These are phyloP conservation scores for Nudaria mundana DNA, from an alignment of 2,888 invertebrate genomes.

Conservation along the genomic window DNA sequence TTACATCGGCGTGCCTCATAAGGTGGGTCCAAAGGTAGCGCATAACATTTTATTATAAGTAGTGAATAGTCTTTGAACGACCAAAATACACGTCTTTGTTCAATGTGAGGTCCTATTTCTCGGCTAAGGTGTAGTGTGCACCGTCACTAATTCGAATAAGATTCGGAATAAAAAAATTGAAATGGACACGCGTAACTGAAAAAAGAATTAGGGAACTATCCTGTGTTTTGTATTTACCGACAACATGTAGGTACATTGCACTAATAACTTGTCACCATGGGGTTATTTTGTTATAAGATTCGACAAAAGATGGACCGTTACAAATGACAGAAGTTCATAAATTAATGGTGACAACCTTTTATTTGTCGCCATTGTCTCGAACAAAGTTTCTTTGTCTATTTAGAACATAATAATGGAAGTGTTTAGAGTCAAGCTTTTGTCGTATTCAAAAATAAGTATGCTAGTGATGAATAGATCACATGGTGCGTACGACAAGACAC, in stretches of 20 bases:
- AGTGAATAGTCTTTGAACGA: constrained; percentile 60
- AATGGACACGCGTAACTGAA: constrained; percentile 57
- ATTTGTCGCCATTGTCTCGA: constrained; percentile 68
- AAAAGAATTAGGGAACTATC: constrained; percentile 45
- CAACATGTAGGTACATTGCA: constrained; percentile 57
- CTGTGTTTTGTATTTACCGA: constrained; percentile 39
- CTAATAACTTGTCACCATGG: constrained; percentile 64
- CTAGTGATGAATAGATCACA: constrained; percentile 66
- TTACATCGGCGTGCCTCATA: constrained; percentile 43
- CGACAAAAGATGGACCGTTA: constrained; percentile 70
- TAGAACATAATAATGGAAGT: constrained; percentile 72
- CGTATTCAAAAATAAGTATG: constrained; percentile 53
- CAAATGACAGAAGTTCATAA: constrained; percentile 72
- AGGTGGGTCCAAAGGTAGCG: constrained; percentile 60
- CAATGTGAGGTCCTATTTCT: constrained; percentile 64
- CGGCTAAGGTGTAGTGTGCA: constrained; percentile 70
- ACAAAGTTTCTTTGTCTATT: constrained; percentile 76
- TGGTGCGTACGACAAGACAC: constrained; percentile 66
- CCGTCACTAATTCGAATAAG: constrained; percentile 71
- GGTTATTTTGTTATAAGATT: constrained; percentile 49
- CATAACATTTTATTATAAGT: constrained; percentile 66
- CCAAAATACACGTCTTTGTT: constrained; percentile 72
- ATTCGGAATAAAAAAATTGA: constrained; percentile 47
- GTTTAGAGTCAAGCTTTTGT: constrained; percentile 78
- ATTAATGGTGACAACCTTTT: constrained; percentile 77